These are phyloP conservation scores for Triops longicaudatus DNA, from an alignment of 1,140 invertebrate genomes.

Conservation along the genomic window DNA sequence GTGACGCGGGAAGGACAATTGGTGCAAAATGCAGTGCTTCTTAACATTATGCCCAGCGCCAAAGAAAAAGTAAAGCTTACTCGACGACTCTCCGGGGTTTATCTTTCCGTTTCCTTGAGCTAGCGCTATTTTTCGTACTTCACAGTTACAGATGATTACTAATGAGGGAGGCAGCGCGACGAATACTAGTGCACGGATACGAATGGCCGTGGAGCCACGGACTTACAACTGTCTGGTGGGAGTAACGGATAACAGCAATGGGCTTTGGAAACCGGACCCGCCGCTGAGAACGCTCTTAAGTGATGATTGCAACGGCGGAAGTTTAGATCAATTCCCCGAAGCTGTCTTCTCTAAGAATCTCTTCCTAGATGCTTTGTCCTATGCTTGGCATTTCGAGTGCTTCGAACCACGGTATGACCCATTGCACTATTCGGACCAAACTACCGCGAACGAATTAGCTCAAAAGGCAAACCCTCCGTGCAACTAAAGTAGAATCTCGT, in stretches of 20 bases:
- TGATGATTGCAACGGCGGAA: constrained; percentile 6
- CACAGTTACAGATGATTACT: neutral
- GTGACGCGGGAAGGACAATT: constrained; percentile 1
- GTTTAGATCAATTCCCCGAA: neutral
- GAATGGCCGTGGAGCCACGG: neutral
- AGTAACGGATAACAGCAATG: neutral
- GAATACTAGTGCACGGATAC: neutral
- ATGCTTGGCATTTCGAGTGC: neutral
- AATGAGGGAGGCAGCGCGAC: neutral
- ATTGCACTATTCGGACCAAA: neutral
- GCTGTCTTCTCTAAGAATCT: neutral
- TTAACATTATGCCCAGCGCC: neutral
- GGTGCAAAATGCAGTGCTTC: neutral
- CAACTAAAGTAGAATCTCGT: no score
- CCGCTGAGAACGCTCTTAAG: neutral
- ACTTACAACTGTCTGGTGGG: neutral
- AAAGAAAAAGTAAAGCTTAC: neutral
- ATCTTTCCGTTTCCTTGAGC: neutral
- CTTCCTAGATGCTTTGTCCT: neutral
- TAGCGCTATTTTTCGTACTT: neutral
- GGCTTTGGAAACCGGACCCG: neutral
- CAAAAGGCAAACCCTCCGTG: no score
- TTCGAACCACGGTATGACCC: neutral
- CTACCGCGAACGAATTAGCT: neutral
- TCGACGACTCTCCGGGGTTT: neutral